Evolutionary conservation across 2,888 invertebrate genomes (phyloP).

Genomic region (Polydrusus tereticollis): DNA sequence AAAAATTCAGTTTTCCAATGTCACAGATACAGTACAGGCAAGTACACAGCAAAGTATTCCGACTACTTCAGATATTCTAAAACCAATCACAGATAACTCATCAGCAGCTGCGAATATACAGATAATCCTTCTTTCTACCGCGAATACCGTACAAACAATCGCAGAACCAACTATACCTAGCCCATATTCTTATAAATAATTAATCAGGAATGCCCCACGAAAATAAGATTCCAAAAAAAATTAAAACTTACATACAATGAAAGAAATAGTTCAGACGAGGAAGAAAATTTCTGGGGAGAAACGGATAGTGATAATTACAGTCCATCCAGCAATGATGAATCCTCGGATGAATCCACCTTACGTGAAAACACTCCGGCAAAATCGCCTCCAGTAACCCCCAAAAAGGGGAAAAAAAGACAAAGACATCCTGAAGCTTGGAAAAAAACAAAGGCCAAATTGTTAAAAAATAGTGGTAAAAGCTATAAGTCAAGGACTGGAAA

Average conservation of each 20-base stretch:
- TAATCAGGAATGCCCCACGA: constrained; percentile 19
- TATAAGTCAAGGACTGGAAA: constrained; percentile 8
- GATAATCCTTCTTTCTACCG: constrained; percentile 6
- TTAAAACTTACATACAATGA: constrained; percentile 17
- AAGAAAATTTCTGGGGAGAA: constrained; percentile 25
- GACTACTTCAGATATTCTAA: too few relatives aligned
- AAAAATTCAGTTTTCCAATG: constrained; percentile 14
- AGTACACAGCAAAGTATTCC: too few relatives aligned
- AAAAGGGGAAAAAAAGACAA: constrained; percentile 17
- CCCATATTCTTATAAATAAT: constrained; percentile 16
- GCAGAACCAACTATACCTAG: not conserved
- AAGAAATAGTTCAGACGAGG: constrained; percentile 25
- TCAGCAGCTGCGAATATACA: constrained; percentile 9
- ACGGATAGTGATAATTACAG: constrained; percentile 17
- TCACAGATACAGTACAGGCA: too few relatives aligned
- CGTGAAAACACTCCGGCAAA: not conserved
- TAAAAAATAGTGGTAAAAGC: constrained; percentile 18
- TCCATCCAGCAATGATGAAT: not conserved
- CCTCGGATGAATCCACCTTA: not conserved
- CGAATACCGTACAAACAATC: not conserved
- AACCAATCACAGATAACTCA: too few relatives aligned
- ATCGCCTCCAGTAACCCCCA: not conserved
- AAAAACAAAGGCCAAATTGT: constrained; percentile 12
- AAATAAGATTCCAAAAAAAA: constrained; percentile 26
- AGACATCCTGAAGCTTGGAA: not conserved